phyloP scores from a whole-genome alignment of 2,113 vertebrate genomes.

The Sclerurus mexicanus region DNA sequence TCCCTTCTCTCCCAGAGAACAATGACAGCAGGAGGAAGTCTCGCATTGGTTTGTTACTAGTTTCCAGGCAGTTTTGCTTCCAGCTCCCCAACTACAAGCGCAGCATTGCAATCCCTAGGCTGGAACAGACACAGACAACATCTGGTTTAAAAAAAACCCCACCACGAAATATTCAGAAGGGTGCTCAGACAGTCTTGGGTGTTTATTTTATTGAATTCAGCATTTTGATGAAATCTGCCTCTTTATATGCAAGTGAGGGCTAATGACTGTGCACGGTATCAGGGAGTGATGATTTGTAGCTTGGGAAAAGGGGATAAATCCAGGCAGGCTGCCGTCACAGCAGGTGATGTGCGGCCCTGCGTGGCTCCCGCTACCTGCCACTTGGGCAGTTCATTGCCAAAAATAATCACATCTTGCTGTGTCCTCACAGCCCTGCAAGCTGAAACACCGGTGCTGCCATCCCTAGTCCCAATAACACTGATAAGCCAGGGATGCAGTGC shows the following conservation, averaged over 20 bases:
- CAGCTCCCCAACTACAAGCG: background rate
- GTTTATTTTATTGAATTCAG: background rate
- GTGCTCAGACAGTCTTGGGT: background rate
- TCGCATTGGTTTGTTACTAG: slow-evolving; percentile 45
- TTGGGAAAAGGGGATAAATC: background rate
- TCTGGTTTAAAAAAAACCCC: background rate
- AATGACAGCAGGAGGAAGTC: slow-evolving; percentile 35
- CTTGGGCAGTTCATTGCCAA: background rate
- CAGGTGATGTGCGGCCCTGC: background rate
- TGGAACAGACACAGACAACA: background rate
- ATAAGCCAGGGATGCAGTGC: background rate
- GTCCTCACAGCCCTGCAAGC: background rate
- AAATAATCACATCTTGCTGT: background rate
- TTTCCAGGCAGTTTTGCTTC: slow-evolving; percentile 59
- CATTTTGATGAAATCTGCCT: background rate
- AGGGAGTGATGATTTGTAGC: background rate
- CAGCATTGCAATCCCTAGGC: background rate
- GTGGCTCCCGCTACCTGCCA: background rate
- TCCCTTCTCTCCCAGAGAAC: slow-evolving; percentile 8
- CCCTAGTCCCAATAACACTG: background rate
- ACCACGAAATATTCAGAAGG: background rate
- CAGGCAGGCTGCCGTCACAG: background rate
- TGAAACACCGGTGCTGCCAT: fast-evolving
- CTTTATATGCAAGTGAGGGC: background rate
- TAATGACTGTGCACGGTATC: fast-evolving